Evolutionary conservation across 2,888 invertebrate genomes (phyloP), one percentile per base, ranked within the genome.

Genomic region (Melanostoma scalare): DNA sequence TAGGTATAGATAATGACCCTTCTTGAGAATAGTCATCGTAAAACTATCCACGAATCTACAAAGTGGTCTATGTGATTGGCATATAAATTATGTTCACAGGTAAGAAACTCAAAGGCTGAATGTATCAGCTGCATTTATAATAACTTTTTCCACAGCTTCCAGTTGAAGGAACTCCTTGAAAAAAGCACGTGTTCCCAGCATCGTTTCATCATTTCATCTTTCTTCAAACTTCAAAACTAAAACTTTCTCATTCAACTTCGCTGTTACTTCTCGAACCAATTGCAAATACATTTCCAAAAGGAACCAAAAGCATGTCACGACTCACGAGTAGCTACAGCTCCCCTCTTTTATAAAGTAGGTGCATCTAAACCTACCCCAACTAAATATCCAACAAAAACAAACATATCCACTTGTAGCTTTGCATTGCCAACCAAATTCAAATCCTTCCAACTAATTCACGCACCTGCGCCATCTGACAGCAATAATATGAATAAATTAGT

Each of bases 401-500:
- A 36, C 46, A 6, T 20, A 65, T 52, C 71, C 60, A 61, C 71
- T 65, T 65, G 71, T 61, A 38, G 69, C 68, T 72, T 9, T 9
- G 53, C n/a, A 5, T 8, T 36, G n/a, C 33, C 48, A 65, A 31
- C 36, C 48, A 42, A 38, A 44, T 67, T 52, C 5, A 40, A 68
- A 61, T 46, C 46, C 55, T 55, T 48, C 30, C 30, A 40, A 42
- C 10, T 8, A 31, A 71, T 52, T 38, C 52, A 67, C 46, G 46
- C 72, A 72, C 77, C 71, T 65, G 65, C 33, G 52, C 38, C 56
- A 56, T 67, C 35, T 58, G 33, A 8, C 9, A 38, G 30, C 3
- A 30, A 35, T 36, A 35, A 31, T 30, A 78, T 72, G 40, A 77
- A 77, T 72, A 78, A 72, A 67, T 78, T 53, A 67, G 10, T 46